A percentile compares a stretch with the other conserved stretches of the same genome.
Evolutionary conservation across 2,113 vertebrate genomes (phyloP).

Genomic region (Pterocles orientalis): DNA sequence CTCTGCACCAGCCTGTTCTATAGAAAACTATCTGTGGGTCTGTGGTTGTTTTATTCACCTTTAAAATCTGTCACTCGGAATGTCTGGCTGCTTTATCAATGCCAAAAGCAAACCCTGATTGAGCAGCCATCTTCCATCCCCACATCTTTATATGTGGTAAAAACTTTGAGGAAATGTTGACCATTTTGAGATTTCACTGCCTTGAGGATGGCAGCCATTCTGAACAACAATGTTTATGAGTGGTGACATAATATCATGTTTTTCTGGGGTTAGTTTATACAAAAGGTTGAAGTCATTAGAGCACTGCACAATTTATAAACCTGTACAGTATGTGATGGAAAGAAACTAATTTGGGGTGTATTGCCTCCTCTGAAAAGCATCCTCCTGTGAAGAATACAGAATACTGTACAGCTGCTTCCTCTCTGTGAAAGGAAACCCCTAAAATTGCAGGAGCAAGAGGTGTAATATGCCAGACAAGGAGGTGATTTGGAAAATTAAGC

Average conservation of each 20-base stretch:
- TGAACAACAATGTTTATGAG: not conserved
- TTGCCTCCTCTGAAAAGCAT: not conserved
- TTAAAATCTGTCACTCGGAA: not conserved
- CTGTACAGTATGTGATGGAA: not conserved
- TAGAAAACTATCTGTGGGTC: not conserved
- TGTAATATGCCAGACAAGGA: not conserved
- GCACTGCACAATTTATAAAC: not conserved
- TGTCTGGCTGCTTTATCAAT: not conserved
- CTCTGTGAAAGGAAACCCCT: not conserved
- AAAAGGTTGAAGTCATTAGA: not conserved
- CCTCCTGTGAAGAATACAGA: too few species aligned
- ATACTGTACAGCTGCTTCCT: not conserved
- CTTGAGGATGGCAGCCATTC: not conserved
- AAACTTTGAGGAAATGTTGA: not conserved
- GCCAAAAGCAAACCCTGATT: not conserved
- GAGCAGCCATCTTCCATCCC: not conserved
- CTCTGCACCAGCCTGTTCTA: not conserved
- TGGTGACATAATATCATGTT: accelerated
- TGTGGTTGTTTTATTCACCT: not conserved
- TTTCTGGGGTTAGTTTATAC: not conserved
- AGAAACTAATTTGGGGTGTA: not conserved
- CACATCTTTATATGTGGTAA: not conserved
- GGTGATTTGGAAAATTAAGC: not conserved
- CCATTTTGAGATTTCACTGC: not conserved
- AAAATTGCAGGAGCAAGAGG: not conserved